Evolutionary conservation across 2,888 invertebrate genomes (phyloP), one percentile per base, ranked within the genome.

Genomic region (Lacanobia wlatinum): DNA sequence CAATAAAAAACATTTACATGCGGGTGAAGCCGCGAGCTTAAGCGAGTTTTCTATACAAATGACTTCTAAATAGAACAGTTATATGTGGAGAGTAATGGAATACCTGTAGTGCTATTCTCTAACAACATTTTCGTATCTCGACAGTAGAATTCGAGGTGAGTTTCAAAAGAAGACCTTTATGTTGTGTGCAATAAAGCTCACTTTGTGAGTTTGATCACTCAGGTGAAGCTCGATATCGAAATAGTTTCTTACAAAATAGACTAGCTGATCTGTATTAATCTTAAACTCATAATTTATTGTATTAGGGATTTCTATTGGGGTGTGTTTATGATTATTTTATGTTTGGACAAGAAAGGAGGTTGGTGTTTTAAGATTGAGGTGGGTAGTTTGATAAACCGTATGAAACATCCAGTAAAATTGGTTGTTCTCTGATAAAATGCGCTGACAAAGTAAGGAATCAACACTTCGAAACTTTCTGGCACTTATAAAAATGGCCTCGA

Each of bases 271-370:
- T 7, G 16, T 66, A 60, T 23, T 59, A 7, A 46, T 63, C 65
- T 62, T n/a, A 64, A 65, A 62, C n/a, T 28, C 4, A 34, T 46
- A 21, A 58, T 73, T 55, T 80, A 78, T 67, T 43, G 28, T 73
- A 60, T 55, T 64, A 53, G 2, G 23, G 1, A 38, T 79, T 59
- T 63, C 46, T 66, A 14, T 34, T 38, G 21, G 21, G 18, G 23
- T 50, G 56, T 65, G 64, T 75, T 55, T 66, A 65, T 70, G 80
- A 48, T 61, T 65, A 56, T 61, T 58, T 62, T 68, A 79, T 69
- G 69, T 34, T 69, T 59, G 16, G 28, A 2, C 34, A 16, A 52
- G n/a, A n/a, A n/a, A n/a, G 16, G 21, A 62, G 75, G 58, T 71
- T 62, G 34, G 9, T 60, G 48, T 48, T 61, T 67, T 12, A 62